These are phyloP conservation scores for Albula glossodonta DNA, from an alignment of 2,113 vertebrate species.

Conservation along the genomic window DNA sequence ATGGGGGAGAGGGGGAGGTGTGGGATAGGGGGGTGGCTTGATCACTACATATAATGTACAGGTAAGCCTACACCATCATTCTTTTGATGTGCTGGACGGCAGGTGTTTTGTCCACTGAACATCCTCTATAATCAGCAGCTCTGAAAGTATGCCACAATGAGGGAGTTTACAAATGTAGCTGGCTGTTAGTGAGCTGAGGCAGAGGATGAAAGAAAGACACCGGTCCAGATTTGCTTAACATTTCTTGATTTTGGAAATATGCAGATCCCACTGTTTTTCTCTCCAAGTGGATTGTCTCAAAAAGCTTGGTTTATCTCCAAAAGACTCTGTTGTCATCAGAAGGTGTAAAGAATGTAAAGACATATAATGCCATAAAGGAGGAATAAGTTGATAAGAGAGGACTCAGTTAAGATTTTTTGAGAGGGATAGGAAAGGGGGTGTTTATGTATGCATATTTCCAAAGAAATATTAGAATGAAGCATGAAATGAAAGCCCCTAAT, in stretches of 20 bases:
- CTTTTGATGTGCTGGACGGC: background rate
- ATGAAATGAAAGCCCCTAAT: slow-evolving; percentile 21
- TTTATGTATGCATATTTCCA: background rate
- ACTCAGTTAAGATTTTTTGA: background rate
- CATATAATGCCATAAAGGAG: background rate
- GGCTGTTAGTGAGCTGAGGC: background rate
- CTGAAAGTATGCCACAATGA: background rate
- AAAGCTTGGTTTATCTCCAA: no score
- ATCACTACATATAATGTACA: background rate
- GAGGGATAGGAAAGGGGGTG: background rate
- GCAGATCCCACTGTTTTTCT: no score
- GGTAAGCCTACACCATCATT: background rate
- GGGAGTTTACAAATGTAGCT: background rate
- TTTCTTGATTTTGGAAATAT: background rate
- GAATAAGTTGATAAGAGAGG: slow-evolving; percentile 17
- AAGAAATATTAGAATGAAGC: slow-evolving; percentile 19
- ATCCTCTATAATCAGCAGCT: background rate
- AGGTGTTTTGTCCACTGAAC: background rate
- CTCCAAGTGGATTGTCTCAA: no score
- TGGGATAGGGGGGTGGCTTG: background rate
- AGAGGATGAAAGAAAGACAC: background rate
- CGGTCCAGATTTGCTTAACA: background rate
- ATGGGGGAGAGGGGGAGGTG: background rate
- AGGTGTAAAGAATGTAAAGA: no score
- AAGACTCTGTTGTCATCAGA: no score